phyloP scores from a whole-genome alignment of 1,140 invertebrate species.

The Olivierus martensii region DNA sequence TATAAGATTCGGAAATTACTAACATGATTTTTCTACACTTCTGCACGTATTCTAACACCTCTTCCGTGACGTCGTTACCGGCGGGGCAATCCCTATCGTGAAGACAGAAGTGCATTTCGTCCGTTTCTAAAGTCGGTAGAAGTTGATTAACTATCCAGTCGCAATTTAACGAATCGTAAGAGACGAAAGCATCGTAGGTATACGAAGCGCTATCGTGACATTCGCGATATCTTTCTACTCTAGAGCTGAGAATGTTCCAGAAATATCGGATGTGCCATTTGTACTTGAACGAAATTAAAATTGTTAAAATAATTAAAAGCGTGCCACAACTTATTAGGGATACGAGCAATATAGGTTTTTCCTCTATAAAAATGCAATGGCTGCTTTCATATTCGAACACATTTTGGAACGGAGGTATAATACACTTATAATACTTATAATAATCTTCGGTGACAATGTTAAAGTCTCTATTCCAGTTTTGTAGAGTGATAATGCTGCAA shows the following conservation, averaged over 20 bases:
- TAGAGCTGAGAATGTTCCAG: slow-evolving; percentile 30
- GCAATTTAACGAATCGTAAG: slow-evolving; percentile 46
- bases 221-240: background rate
- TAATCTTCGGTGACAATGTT: background rate
- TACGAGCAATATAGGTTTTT: slow-evolving; percentile 26
- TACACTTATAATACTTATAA: slow-evolving; percentile 6
- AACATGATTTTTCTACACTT: slow-evolving; percentile 44
- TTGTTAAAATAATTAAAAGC: slow-evolving; percentile 25
- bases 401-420: slow-evolving; percentile 30
- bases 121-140: slow-evolving; percentile 39
- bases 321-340: slow-evolving; percentile 29
- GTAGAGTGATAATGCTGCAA: slow-evolving; percentile 8
- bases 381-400: slow-evolving; percentile 13
- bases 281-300: slow-evolving; percentile 28
- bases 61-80: slow-evolving; percentile 43
- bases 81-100: slow-evolving; percentile 49
- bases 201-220: slow-evolving; percentile 23
- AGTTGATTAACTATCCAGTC: slow-evolving; percentile 41
- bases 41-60: slow-evolving; percentile 41
- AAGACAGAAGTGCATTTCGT: slow-evolving; percentile 41
- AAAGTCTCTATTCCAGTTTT: background rate
- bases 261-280: slow-evolving; percentile 39
- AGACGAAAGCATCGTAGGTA: slow-evolving; percentile 49
- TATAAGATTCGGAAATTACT: slow-evolving; percentile 46
- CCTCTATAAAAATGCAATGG: slow-evolving; percentile 12